phyloP scores from a whole-genome alignment of 1,140 invertebrate genomes.

The Dufourea novaeangliae region DNA sequence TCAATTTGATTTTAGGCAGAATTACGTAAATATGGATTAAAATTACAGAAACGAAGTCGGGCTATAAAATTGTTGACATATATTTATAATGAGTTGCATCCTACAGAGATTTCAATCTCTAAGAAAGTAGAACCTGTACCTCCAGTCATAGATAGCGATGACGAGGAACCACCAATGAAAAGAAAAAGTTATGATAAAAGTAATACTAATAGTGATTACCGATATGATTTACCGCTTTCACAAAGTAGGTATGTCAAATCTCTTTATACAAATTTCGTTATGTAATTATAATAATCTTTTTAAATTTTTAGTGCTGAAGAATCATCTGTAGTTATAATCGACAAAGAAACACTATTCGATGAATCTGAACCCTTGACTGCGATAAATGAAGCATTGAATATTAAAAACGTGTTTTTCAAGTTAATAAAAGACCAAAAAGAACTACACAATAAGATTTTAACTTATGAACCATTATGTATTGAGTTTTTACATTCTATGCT shows the following conservation, averaged over 20 bases:
- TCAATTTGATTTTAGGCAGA: conserved; percentile 73
- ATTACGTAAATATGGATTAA: conserved; percentile 80
- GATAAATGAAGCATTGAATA: conserved; percentile 14
- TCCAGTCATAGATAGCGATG: conserved; percentile 50
- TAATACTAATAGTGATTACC: conserved; percentile 5
- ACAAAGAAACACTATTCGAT: conserved; percentile 64
- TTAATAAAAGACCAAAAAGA: conserved; percentile 72
- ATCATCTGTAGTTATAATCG: conserved; percentile 22
- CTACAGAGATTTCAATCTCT: conserved; percentile 46
- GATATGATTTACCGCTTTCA: conserved; percentile 28
- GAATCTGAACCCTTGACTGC: conserved; percentile 32
- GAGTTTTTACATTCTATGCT: conserved; percentile 74
- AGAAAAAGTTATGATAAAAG: conserved; percentile 33
- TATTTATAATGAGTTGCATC: conserved; percentile 81
- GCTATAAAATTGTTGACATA: conserved; percentile 79
- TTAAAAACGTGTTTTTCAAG: conserved; percentile 71
- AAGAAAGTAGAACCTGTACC: conserved; percentile 14
- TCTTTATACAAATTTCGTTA: background rate
- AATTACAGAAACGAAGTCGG: conserved; percentile 74
- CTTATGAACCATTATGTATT: conserved; percentile 80
- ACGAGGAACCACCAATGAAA: conserved; percentile 55
- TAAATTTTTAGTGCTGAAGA: background rate
- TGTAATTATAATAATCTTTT: background rate
- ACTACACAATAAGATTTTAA: conserved; percentile 77
- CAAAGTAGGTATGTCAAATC: conserved; percentile 47